Percentiles rank a stretch among this genome's conserved stretches.
Conservation (phyloP, 2,113 vertebrate species). For the Baryphthengus martii region DNA sequence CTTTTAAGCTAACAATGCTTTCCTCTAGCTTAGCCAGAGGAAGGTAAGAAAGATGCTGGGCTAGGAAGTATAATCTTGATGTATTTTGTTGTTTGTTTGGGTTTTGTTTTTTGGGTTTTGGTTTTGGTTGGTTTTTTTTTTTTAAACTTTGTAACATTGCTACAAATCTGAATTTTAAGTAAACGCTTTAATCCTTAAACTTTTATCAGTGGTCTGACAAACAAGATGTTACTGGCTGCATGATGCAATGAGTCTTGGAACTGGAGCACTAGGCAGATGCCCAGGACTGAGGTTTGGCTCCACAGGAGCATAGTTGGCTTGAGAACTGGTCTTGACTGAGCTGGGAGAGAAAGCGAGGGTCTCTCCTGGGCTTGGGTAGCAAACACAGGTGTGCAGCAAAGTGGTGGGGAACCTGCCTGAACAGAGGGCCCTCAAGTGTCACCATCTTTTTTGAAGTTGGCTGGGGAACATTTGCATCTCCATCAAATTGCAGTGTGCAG, state of each 20-base stretch:
- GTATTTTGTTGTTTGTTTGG: background rate
- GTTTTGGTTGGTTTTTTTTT: background rate
- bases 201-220: background rate
- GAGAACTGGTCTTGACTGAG: background rate
- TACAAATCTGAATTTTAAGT: background rate
- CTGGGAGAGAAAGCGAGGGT: background rate
- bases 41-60: background rate
- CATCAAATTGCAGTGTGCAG: background rate
- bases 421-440: background rate
- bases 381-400: background rate
- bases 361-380: background rate
- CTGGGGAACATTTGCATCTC: accelerated
- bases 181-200: background rate
- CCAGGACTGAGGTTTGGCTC: background rate
- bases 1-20: background rate
- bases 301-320: background rate
- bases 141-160: background rate
- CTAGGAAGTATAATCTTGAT: background rate
- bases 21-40: background rate
- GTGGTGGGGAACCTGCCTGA: background rate
- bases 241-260: background rate
- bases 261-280: accelerated
- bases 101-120: background rate
- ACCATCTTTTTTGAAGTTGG: background rate
- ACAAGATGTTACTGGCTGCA: background rate